phyloP scores from a whole-genome alignment of 92 coral and sea anemone species.

The Plumapathes pennacea region DNA sequence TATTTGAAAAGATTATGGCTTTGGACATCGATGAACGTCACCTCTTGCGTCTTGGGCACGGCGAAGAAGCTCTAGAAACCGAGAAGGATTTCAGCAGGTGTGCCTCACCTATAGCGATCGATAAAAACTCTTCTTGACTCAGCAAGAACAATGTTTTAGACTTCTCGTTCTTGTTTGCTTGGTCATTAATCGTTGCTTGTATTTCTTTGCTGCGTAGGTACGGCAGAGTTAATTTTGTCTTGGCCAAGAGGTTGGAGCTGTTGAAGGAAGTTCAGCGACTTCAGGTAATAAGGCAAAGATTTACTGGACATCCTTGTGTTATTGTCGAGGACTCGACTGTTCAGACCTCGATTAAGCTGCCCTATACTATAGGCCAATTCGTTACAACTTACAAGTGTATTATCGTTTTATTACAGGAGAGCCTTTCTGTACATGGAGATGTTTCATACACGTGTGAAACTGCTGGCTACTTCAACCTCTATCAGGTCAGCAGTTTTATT shows the following conservation, averaged over 20 bases:
- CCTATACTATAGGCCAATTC: too few species aligned
- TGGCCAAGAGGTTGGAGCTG: slow-evolving; percentile 87
- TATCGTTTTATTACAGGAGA: slow-evolving; percentile 66
- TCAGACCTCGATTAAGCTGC: too few species aligned
- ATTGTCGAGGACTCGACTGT: too few species aligned
- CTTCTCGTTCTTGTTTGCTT: too few species aligned
- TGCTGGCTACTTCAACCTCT: slow-evolving; percentile 94
- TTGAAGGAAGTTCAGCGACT: slow-evolving; percentile 92
- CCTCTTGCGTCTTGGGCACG: slow-evolving; percentile 97
- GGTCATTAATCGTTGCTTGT: neutral
- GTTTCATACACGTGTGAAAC: slow-evolving; percentile 99
- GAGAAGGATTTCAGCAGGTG: slow-evolving; percentile 99
- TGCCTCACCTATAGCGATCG: neutral
- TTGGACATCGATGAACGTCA: slow-evolving; percentile 98
- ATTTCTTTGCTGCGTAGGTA: too few species aligned
- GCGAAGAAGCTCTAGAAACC: slow-evolving; percentile 96
- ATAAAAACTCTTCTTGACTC: too few species aligned
- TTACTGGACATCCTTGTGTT: too few species aligned
- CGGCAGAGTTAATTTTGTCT: slow-evolving; percentile 95
- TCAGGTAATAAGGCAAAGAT: too few species aligned
- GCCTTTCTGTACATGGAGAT: slow-evolving; percentile 96
- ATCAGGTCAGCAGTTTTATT: slow-evolving; percentile 82
- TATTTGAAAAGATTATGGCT: slow-evolving; percentile 99
- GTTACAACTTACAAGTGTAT: too few species aligned
- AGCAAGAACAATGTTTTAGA: too few species aligned